Evolutionary conservation across 1,140 invertebrate species (phyloP).

Genomic region (Sitophilus oryzae): DNA sequence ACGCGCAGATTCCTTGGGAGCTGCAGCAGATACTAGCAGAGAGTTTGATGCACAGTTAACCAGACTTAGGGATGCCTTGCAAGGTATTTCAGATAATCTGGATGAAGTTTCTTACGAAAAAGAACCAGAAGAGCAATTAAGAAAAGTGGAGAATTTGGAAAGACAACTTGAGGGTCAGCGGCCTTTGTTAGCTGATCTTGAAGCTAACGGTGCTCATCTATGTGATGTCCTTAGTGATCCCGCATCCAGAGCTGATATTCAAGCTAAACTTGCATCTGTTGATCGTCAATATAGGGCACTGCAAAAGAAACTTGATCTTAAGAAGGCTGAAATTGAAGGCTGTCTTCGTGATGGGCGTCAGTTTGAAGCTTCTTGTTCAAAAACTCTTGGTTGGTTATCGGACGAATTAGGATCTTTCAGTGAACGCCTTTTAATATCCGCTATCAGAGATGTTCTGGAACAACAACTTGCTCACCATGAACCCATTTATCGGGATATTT

Average conservation of each 20-base stretch:
- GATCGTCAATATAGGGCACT: slow-evolving; percentile 78
- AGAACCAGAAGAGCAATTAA: slow-evolving; percentile 80
- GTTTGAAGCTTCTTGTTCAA: slow-evolving; percentile 78
- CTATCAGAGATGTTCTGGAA: slow-evolving; percentile 73
- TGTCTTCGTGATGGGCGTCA: slow-evolving; percentile 77
- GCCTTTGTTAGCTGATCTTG: slow-evolving; percentile 78
- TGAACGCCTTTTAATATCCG: slow-evolving; percentile 76
- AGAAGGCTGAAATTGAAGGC: slow-evolving; percentile 85
- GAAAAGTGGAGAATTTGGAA: slow-evolving; percentile 81
- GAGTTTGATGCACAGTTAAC: slow-evolving; percentile 84
- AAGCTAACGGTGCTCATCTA: slow-evolving; percentile 77
- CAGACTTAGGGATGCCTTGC: slow-evolving; percentile 71
- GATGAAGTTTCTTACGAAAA: slow-evolving; percentile 76
- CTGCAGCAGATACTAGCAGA: slow-evolving; percentile 79
- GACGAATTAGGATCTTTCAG: slow-evolving; percentile 69
- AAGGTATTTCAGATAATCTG: slow-evolving; percentile 78
- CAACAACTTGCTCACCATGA: slow-evolving; percentile 85
- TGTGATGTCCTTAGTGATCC: slow-evolving; percentile 87
- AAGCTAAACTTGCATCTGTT: slow-evolving; percentile 75
- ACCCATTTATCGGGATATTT: slow-evolving; percentile 81
- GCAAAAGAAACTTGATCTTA: slow-evolving; percentile 82
- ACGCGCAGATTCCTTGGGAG: slow-evolving; percentile 75
- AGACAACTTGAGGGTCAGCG: slow-evolving; percentile 81
- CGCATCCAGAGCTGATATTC: slow-evolving; percentile 83
- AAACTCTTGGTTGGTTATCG: slow-evolving; percentile 82